Percentiles rank a stretch among this genome's conserved stretches.
phyloP scores from a whole-genome alignment of 2,797 vertebrate species.

The Hoplostethus atlanticus region DNA sequence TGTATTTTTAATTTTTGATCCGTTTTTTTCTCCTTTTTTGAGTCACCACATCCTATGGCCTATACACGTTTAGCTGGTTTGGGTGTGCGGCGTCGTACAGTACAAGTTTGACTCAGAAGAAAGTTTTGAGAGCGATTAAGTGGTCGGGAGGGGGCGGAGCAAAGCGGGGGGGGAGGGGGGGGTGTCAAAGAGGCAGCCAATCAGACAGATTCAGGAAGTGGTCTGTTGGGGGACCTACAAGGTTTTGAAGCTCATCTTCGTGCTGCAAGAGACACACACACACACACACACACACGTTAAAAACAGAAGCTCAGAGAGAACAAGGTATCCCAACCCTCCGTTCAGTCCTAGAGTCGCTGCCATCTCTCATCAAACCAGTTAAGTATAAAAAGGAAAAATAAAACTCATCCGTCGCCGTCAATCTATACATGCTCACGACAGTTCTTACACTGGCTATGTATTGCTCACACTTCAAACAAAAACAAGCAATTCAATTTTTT shows the following conservation, averaged over 20 bases:
- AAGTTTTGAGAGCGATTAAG: background rate
- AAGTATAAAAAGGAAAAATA: constrained; percentile 23
- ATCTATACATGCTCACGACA: constrained; percentile 1
- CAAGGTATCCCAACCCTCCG: constrained; percentile 5
- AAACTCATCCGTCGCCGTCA: background rate
- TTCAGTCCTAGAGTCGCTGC: constrained; percentile 43
- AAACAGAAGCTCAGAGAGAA: constrained; percentile 46
- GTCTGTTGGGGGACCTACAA: constrained; percentile 53
- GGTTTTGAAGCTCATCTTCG: constrained; percentile 60
- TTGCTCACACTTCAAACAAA: constrained; percentile 42
- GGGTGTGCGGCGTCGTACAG: constrained; percentile 35
- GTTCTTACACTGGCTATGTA: constrained; percentile 14
- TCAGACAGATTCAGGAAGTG: constrained; percentile 42
- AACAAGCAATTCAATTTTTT: constrained; percentile 21
- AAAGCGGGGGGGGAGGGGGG: background rate
- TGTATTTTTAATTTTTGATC: constrained; percentile 16
- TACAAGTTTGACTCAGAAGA: constrained; percentile 22
- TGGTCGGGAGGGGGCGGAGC: background rate
- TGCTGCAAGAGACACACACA: constrained; percentile 57
- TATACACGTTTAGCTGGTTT: constrained; percentile 63
- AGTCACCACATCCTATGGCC: constrained; percentile 54
- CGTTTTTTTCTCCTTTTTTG: constrained; percentile 27
- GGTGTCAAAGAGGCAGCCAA: constrained; percentile 47
- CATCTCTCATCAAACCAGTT: constrained; percentile 17
- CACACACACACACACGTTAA: constrained; percentile 37